Evolutionary conservation across 1,140 invertebrate species (phyloP).

Genomic region (Meloidogyne hapla): DNA sequence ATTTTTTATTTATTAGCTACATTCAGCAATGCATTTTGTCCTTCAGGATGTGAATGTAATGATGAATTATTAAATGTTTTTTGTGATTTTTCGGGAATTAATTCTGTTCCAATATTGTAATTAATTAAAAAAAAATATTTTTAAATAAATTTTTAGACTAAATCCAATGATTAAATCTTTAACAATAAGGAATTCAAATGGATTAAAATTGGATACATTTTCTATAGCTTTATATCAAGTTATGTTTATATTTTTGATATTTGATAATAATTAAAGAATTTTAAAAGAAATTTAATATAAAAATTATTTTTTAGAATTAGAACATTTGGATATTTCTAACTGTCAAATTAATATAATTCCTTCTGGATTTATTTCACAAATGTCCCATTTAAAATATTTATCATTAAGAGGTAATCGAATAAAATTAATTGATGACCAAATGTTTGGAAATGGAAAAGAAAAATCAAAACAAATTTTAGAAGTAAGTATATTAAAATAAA

Average conservation of each 20-base stretch:
- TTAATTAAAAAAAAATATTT: background rate
- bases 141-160: background rate
- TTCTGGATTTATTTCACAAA: constrained; percentile 13
- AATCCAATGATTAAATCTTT: constrained; percentile 25
- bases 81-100: constrained; percentile 20
- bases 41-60: constrained; percentile 23
- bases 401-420: constrained; percentile 12
- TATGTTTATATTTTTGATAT: too few species aligned
- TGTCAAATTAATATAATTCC: constrained; percentile 20
- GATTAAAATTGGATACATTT: constrained; percentile 23
- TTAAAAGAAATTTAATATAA: background rate
- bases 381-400: background rate
- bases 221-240: constrained; percentile 20
- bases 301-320: constrained; percentile 6
- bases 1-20: constrained; percentile 6
- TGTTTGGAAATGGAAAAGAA: background rate
- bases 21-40: constrained; percentile 25
- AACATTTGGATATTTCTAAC: constrained; percentile 20
- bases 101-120: constrained; percentile 24
- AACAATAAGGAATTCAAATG: constrained; percentile 19
- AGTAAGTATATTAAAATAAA: constrained; percentile 4
- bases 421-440: constrained; percentile 9
- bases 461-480: background rate
- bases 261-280: background rate
- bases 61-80: constrained; percentile 15